Conservation (phyloP, 2,888 invertebrate species). For the Operophtera brumata region DNA sequence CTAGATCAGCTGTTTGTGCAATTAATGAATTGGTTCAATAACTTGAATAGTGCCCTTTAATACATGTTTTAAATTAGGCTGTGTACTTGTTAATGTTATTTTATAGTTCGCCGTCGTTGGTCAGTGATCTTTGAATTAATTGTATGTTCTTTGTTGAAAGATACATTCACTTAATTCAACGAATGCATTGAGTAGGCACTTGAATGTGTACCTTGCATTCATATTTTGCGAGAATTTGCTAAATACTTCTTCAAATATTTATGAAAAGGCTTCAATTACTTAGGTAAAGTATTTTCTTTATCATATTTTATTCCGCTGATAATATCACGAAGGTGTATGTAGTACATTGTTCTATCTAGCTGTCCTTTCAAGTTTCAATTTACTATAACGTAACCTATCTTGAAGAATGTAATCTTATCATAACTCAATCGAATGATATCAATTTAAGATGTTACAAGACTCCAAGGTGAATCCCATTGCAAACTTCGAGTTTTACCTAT, state of each 20-base stretch:
- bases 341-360: no score
- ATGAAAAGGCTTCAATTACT: no score
- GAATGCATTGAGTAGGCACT: neutral
- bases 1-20: slow-evolving; percentile 11
- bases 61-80: neutral
- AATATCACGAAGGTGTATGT: no score
- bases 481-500: slow-evolving; percentile 4
- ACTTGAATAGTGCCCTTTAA: slow-evolving; percentile 4
- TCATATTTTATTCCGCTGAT: no score
- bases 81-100: neutral
- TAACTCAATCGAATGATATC: slow-evolving; percentile 16
- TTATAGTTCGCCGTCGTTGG: neutral
- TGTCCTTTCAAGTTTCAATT: slow-evolving; percentile 15
- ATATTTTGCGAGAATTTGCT: neutral
- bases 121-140: neutral
- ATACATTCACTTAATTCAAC: neutral
- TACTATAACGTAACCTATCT: slow-evolving; percentile 11
- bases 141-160: neutral
- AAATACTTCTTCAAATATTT: no score
- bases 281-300: no score
- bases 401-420: slow-evolving; percentile 29
- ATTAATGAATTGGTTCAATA: slow-evolving; percentile 3
- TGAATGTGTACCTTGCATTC: neutral
- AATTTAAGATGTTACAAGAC: slow-evolving; percentile 18
- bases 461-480: slow-evolving; percentile 16